Percentiles rank a stretch among this genome's conserved stretches.
Evolutionary conservation across 2,888 invertebrate species (phyloP).

Genomic region (Dione juno): DNA sequence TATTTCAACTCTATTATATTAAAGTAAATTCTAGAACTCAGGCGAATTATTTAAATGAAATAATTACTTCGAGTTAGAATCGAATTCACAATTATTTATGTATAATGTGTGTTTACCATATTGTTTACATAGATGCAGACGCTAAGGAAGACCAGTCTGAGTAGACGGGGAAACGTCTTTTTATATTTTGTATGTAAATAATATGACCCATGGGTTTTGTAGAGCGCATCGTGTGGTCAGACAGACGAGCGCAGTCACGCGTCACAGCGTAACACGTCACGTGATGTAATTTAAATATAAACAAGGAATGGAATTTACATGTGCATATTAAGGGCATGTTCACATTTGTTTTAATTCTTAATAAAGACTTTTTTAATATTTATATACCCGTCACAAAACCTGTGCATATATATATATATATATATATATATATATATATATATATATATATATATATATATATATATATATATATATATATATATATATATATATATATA

Average conservation of each 20-base stretch:
- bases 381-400: no score
- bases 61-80: no score
- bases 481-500: no score
- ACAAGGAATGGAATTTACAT: not conserved
- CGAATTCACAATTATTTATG: no score
- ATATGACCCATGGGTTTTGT: constrained; percentile 10
- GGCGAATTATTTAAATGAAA: no score
- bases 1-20: no score
- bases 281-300: not conserved
- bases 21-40: no score
- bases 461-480: no score
- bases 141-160: not conserved
- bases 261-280: not conserved
- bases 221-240: not conserved
- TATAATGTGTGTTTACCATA: no score
- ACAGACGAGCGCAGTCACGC: not conserved
- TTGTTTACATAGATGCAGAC: not conserved
- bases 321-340: not conserved
- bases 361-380: not conserved
- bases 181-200: not conserved
- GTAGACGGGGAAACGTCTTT: constrained; percentile 2
- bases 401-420: no score
- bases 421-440: no score
- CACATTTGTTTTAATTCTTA: not conserved
- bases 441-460: no score